A percentile compares a stretch with the other conserved stretches of the same genome.
These are phyloP conservation scores for Clarias magur DNA, from an alignment of 2,113 vertebrate genomes.

Conservation along the genomic window DNA sequence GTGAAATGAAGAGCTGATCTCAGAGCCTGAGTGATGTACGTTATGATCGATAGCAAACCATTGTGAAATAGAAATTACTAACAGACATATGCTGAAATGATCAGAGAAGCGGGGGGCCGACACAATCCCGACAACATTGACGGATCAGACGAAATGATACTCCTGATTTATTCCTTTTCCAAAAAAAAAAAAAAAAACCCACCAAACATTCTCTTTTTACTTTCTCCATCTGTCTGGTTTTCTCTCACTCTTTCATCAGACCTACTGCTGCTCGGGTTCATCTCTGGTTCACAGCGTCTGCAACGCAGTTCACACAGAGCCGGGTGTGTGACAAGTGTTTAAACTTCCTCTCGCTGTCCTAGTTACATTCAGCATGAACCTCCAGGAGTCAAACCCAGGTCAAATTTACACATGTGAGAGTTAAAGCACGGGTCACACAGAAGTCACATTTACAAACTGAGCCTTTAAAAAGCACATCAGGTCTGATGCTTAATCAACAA, in stretches of 20 bases:
- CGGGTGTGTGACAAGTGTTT: slow-evolving; percentile 18
- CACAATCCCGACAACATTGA: not conserved
- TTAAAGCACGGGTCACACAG: not conserved
- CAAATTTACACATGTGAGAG: slow-evolving; percentile 31
- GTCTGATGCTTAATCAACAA: not conserved
- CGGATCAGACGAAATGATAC: not conserved
- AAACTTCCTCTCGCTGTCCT: slow-evolving; percentile 21
- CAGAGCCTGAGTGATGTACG: not conserved
- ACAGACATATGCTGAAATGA: not conserved
- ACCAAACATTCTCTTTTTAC: slow-evolving; percentile 9
- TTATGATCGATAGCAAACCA: not conserved
- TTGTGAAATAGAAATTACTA: not conserved
- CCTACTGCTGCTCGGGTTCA: slow-evolving; percentile 33
- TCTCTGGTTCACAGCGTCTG: slow-evolving; percentile 39
- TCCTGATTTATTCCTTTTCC: slow-evolving; percentile 4
- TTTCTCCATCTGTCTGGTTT: slow-evolving; percentile 4
- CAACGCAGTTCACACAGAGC: slow-evolving; percentile 2
- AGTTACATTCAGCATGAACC: slow-evolving; percentile 7
- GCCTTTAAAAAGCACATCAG: not conserved
- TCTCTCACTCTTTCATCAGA: slow-evolving; percentile 33
- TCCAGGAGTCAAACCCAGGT: slow-evolving; percentile 15
- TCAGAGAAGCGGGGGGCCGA: not conserved
- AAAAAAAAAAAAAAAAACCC: not conserved
- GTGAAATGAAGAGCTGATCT: not conserved
- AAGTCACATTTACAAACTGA: not conserved